Evolutionary conservation across 2,888 invertebrate genomes (phyloP), one percentile per base, ranked within the genome.

Genomic region (Oxyscelio sp.): DNA sequence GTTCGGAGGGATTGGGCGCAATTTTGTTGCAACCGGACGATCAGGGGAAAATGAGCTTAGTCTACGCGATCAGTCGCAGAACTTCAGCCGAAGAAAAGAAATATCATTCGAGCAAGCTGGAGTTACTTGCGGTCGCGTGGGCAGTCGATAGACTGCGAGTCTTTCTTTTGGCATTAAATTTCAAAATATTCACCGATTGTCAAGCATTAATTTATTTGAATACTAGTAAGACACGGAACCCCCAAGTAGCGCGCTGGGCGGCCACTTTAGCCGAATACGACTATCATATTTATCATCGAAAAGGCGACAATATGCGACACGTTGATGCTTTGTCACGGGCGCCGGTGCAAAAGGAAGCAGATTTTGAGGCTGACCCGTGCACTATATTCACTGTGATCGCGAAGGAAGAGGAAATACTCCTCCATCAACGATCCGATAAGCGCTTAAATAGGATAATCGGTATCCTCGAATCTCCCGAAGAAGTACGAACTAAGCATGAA

Each of bases 201-300:
- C 27, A 27, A 6, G 27, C 89, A 88, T 43, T 90, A 8, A 63
- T 87, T 0, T 88, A 85, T 68, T 58, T 89, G n/a, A 89, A 90
- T 45, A 71, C 61, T 0, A 79, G 87, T 34, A 88, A 88, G 78
- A 89, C 87, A 2, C 81, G 83, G 38, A 85, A 88, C 58, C 86
- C 88, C 6, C 86, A 89, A 56, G 68, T 84, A 11, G 27, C 27
- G 27, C 27, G 61, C 71, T 87, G 82, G 87, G 19, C 65, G 17
- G 56, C 75, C 13, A 40, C 56, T 17, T 24, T 86, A 15, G 52
- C 78, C 31, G 79, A 79, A 65, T 87, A 58, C 71, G 61, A 85
- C 13, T 81, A 71, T 59, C 65, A 54, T 4, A 56, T 85, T 8
- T 54, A 59, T 38, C 87, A 86, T 40, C 43, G 78, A 31, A 22